Evolutionary conservation across 92 coral and sea anemone genomes (phyloP), one percentile per base, ranked within the genome.

Genomic region (Palythoa heliodiscus): DNA sequence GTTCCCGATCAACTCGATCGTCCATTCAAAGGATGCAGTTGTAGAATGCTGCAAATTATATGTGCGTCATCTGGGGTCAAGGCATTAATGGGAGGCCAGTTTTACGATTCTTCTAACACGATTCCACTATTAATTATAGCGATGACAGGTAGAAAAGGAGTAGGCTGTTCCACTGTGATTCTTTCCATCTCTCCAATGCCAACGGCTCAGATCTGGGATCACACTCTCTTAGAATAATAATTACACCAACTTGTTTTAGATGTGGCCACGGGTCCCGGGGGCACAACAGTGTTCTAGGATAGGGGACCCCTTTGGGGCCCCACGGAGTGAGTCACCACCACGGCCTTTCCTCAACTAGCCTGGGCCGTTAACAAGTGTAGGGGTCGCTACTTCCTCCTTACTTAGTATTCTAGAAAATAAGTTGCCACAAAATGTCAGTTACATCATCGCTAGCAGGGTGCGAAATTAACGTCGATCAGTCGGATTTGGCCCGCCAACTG

Each of bases 341-440:
- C 25, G 24, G 69, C 35, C 75, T 15, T 19, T 15, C 7, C 3
- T 38, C 40, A 47, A 29, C 84, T 86, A 93, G 76, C 94, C 94
- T 35, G 96, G 96, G 3, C 96, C 96, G 60, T 93, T 93, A 24
- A 89, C 94, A 53, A 91, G 88, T 69, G 86, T 75, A 39, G 92
- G 85, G n/a, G 90, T 87, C 48, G 94, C 53, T 54, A 14, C 78
- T 19, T 74, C 78, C 55, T 74, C 78, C 47, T 61, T 11, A 48
- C 38, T 74, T 16, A 48, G 55, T 13, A 48, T 16, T 74, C 78
- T 74, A 48, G 17, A 47, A 74, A 74, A 47, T 20, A 77, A 39
- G 37, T n/a, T 16, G 38, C 16, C 9, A 17, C 54, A 2, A 53
- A 23, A 7, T 48, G 25, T 70, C 60, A 74, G 78, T 71, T 17